These are phyloP conservation scores for Leptopilina clavipes DNA, from an alignment of 1,140 invertebrate genomes.

Conservation along the genomic window DNA sequence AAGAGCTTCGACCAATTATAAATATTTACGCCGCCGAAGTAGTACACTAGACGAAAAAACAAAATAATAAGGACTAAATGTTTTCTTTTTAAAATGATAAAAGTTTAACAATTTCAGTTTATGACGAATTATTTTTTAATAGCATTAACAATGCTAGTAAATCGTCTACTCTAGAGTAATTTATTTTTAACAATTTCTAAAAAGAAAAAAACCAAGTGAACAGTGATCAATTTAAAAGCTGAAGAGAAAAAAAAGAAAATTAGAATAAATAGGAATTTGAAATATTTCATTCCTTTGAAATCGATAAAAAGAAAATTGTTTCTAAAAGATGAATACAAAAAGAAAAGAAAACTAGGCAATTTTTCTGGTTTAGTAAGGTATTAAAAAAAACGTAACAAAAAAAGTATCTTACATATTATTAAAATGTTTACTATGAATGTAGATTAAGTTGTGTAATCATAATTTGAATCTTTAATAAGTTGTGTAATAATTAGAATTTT, in stretches of 20 bases:
- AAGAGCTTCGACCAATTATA: slow-evolving; percentile 76
- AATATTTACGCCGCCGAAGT: slow-evolving; percentile 65
- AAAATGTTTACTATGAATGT: slow-evolving; percentile 13
- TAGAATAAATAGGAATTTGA: not conserved
- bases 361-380: not conserved
- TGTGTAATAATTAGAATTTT: slow-evolving; percentile 12
- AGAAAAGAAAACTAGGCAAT: not conserved
- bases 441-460: slow-evolving; percentile 24
- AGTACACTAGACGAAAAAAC: slow-evolving; percentile 43
- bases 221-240: not conserved
- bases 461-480: slow-evolving; percentile 10
- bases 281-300: not conserved
- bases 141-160: not conserved
- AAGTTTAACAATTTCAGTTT: not conserved
- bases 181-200: not conserved
- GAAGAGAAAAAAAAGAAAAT: not conserved
- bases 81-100: not conserved
- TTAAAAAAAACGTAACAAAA: slow-evolving; percentile 17
- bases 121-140: not conserved
- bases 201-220: not conserved
- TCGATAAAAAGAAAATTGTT: not conserved
- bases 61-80: not conserved
- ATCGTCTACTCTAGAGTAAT: not conserved
- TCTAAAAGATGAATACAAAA: not conserved
- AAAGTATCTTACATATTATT: not conserved